Base-by-base conservation (phyloP, 2,797 vertebrate species). In the Petrocephalus sullivani region DNA sequence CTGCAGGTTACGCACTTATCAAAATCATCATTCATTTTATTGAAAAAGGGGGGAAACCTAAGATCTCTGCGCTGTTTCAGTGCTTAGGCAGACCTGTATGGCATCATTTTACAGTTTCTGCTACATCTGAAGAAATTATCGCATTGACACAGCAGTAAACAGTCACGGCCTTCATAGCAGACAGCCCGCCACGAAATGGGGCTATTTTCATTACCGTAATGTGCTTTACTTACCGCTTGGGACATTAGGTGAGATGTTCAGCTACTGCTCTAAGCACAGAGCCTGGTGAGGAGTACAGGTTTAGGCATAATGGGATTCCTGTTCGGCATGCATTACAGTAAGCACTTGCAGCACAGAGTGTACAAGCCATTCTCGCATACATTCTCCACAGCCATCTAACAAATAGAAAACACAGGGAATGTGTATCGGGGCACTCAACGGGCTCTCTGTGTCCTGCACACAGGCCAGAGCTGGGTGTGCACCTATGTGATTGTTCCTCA, bases 171-270 rank as follows among this genome's bases (percentile, higher is more conserved):
- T 46, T 7, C 12, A 33, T 2, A 46, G 37, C 5, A 41, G 33
- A 75, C 37, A 1, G 3, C 23, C 5, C 10, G 4, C 28, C 64
- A 37, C 9, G 14, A 71, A 71, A 71, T 37, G 64, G 64, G 16
- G 37, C 71, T 78, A 41, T 78, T 78, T 78, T 78, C 37, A 78
- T 78, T n/a, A 78, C 41, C 71, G n/a, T 78, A 78, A 78, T 46
- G 37, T 3, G 16, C 19, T 41, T 78, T 78, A 78, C 71, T 78
- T 78, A 78, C 71, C 37, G 16, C 37, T 46, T 78, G 71, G 71
- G 71, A 78, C 37, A 46, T 78, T 78, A 78, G 28, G 64, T 6
- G 64, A 71, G 64, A 71, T 28, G 4, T 71, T 71, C 64, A 33
- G 12, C 64, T 71, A 6, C 14, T 14, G 71, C 71, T 78, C 41